Evolutionary conservation across 2,888 invertebrate species (phyloP).

Genomic region (Plemyria rubiginata): DNA sequence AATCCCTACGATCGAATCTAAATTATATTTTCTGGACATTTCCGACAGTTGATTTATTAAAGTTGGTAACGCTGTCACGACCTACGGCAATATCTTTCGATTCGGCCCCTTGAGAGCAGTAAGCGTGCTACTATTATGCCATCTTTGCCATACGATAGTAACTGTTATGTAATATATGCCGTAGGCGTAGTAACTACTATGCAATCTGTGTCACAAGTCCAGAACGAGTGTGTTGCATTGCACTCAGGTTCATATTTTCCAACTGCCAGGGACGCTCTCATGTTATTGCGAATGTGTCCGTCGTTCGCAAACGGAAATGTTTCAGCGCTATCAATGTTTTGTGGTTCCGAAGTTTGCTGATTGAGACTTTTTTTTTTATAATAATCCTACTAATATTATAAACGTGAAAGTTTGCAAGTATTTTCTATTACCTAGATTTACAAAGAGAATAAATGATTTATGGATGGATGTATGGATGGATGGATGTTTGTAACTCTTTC

Average conservation of each 20-base stretch:
- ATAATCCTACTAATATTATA: no score
- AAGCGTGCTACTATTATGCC: slow-evolving; percentile 1
- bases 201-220: slow-evolving; percentile 1
- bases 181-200: slow-evolving; percentile 6
- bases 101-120: slow-evolving; percentile 30
- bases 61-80: slow-evolving; percentile 29
- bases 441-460: no score
- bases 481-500: no score
- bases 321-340: neutral
- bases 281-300: slow-evolving; percentile 10
- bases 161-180: neutral
- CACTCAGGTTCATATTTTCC: slow-evolving; percentile 20
- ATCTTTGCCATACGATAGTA: no score
- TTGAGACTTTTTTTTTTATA: neutral
- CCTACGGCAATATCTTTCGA: slow-evolving; percentile 37
- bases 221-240: slow-evolving; percentile 20
- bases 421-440: no score
- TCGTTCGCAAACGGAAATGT: neutral
- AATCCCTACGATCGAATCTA: slow-evolving; percentile 3
- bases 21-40: slow-evolving; percentile 16
- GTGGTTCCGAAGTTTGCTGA: neutral
- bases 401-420: no score
- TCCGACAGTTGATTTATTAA: slow-evolving; percentile 35
- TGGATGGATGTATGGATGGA: no score
- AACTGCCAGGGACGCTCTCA: slow-evolving; percentile 14